A percentile compares a stretch with the other conserved stretches of the same genome.
Conservation (phyloP, 2,888 invertebrate genomes). For the Macropis europaea region DNA sequence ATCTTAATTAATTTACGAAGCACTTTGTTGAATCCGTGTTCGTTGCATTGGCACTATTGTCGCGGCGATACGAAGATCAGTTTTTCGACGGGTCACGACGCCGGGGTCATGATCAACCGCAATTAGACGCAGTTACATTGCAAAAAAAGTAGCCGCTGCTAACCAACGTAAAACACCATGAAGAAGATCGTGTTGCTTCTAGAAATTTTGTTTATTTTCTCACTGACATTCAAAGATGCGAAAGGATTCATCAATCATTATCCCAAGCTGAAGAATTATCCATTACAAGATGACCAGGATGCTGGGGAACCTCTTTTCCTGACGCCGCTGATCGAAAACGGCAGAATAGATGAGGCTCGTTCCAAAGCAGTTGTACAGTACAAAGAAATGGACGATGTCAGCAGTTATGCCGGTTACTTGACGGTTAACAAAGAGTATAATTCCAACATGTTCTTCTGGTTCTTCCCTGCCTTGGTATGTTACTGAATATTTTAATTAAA, state of each 20-base stretch:
- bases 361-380: constrained; percentile 82
- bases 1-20: too few relatives aligned
- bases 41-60: constrained; percentile 29
- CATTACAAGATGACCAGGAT: constrained; percentile 48
- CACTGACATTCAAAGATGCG: constrained; percentile 7
- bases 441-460: constrained; percentile 96
- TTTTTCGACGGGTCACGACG: not conserved
- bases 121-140: not conserved
- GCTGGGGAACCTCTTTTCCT: constrained; percentile 86
- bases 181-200: not conserved
- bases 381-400: constrained; percentile 83
- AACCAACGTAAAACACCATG: constrained; percentile 6
- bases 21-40: not conserved
- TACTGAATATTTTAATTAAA: not conserved
- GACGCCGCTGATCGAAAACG: constrained; percentile 87
- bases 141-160: too few relatives aligned
- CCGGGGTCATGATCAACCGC: not conserved
- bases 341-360: constrained; percentile 85
- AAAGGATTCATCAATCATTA: constrained; percentile 63
- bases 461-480: constrained; percentile 87
- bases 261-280: constrained; percentile 68
- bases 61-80: constrained; percentile 4
- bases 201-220: constrained; percentile 12
- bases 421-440: constrained; percentile 89
- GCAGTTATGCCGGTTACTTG: constrained; percentile 90